A percentile compares a stretch with the other conserved stretches of the same genome.
Evolutionary conservation across 2,888 invertebrate genomes (phyloP).

Genomic region (Conomelus anceps): DNA sequence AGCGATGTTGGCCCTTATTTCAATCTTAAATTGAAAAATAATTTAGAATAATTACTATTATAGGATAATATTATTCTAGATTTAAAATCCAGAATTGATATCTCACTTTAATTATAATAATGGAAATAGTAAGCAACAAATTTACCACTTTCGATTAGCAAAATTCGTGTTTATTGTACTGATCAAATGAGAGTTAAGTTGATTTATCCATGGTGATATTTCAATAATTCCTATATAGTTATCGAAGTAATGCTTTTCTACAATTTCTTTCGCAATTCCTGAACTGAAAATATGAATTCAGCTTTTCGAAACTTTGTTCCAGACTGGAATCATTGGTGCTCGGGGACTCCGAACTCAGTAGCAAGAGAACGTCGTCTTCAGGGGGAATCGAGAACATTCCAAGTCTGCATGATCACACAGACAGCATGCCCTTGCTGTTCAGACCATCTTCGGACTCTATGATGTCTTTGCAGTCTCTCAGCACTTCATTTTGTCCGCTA

Average conservation of each 20-base stretch:
- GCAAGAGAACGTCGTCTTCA: not conserved
- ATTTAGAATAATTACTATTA: too few relatives aligned
- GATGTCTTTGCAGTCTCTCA: conserved; percentile 13
- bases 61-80: too few relatives aligned
- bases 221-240: too few relatives aligned
- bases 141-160: too few relatives aligned
- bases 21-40: too few relatives aligned
- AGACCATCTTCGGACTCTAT: conserved; percentile 6
- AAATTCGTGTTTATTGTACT: too few relatives aligned
- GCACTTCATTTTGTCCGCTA: not conserved
- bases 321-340: conserved; percentile 31
- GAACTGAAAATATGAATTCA: not conserved
- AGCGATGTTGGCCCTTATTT: too few relatives aligned
- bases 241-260: not conserved
- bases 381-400: not conserved
- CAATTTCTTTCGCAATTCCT: not conserved
- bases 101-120: too few relatives aligned
- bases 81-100: too few relatives aligned
- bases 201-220: too few relatives aligned
- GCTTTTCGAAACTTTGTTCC: conserved; percentile 11
- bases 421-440: not conserved
- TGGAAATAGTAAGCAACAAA: too few relatives aligned
- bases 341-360: conserved; percentile 12
- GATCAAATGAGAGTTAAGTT: too few relatives aligned
- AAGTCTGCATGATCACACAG: not conserved